Evolutionary conservation across 1,140 invertebrate genomes (phyloP), one percentile per base, ranked within the genome.

Genomic region (Mizuhopecten yessoensis): DNA sequence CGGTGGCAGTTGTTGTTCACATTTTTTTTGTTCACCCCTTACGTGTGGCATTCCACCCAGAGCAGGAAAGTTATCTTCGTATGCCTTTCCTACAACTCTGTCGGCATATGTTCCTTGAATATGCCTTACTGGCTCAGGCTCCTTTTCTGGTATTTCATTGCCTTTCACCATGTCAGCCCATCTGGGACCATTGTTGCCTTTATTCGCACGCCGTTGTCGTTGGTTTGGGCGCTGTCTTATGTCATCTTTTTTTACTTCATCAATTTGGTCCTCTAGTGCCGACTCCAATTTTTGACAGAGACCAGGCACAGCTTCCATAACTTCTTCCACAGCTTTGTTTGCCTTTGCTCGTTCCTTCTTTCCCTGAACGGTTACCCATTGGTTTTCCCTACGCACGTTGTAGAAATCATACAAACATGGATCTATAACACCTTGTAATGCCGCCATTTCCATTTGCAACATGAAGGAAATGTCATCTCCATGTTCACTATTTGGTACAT

Each of bases 141-240:
- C 23, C 3, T 86, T 57, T 11, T 57, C 88, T 0, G 33, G n/a
- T 15, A 75, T 23, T 23, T 20, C 42, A 10, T 88, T 91, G 23
- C 90, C 89, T 34, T 89, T 92, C 1, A 90, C 92, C 39, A 92
- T 86, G 75, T 92, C 92, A 11, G 92, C 89, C 92, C 92, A 92
- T 33, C 88, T 87, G n/a, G 57, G 57, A n/a, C 33, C 45, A 86
- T 34, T 9, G 23, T 88, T 88, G 33, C 5, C 23, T 17, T 75
- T 75, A 17, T 75, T 75, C 34, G 13, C 42, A 87, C n/a, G 86
- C 20, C 45, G 13, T n/a, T 39, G 29, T 29, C 17, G 57, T 2
- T 20, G 34, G 29, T 45, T 90, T 87, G n/a, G n/a, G 15, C 33
- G n/a, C 34, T 39, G n/a, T 86, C 33, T 75, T 5, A 75, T 17